Conservation (phyloP, 2,113 vertebrate species). For the Elephas maximus region DNA sequence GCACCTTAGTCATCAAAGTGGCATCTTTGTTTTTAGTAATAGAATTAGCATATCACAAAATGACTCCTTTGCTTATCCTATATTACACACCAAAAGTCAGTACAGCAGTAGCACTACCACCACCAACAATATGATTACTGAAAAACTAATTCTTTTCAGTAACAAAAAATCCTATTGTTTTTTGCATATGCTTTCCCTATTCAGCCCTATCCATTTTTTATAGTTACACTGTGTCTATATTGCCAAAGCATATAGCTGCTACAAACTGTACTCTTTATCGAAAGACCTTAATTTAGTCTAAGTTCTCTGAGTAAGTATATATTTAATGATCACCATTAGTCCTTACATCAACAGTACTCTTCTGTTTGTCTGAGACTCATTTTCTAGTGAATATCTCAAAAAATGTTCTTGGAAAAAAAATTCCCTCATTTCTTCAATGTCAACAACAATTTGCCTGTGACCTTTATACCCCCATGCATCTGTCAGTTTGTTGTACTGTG, state of each 20-base stretch:
- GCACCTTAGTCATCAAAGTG: too few species aligned
- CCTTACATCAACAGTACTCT: neutral
- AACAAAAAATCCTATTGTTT: neutral
- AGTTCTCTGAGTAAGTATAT: neutral
- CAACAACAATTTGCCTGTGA: neutral
- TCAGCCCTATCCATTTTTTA: neutral
- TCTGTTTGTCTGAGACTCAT: neutral
- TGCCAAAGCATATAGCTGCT: neutral
- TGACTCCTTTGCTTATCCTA: neutral
- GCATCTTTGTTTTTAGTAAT: too few species aligned
- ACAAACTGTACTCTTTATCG: neutral
- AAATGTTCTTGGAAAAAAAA: neutral
- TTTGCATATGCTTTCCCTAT: neutral
- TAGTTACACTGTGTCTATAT: neutral
- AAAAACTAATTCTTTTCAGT: neutral
- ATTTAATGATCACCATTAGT: neutral
- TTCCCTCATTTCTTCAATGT: neutral
- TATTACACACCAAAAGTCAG: neutral
- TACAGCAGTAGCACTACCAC: neutral
- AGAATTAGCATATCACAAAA: neutral
- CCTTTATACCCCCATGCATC: too few species aligned
- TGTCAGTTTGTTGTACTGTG: too few species aligned
- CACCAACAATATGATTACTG: neutral
- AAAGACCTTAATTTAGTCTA: neutral
- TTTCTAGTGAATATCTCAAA: constrained; percentile 4